Base-by-base conservation (phyloP, 2,888 invertebrate species). In the Deilephila elpenor region DNA sequence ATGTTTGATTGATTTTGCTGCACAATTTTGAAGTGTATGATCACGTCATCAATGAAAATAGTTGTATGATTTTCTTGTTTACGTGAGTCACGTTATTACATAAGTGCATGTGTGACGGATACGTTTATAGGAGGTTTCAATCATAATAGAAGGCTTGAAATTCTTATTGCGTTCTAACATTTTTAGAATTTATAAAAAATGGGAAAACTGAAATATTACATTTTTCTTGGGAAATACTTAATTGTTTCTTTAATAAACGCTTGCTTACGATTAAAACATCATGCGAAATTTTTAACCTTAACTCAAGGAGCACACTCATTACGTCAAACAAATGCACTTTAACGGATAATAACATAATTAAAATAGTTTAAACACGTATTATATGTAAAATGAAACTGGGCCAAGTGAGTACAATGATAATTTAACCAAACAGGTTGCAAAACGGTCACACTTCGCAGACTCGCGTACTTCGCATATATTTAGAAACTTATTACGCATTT, bases 391-490 rank as follows among this genome's bases (percentile, higher is more conserved):
- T 14, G 44, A 73, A 74, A 37, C 17, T n/a, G 77, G 82, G 79
- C 80, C 80, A 78, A 73, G 72, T 74, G 73, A 75, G 77, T 77
- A 79, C 77, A 73, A 78, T 67, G 67, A 44, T 78, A 56, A 56
- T 56, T 56, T 56, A 67, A 17, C 44, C 80, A 81, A 84, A 82
- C 77, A 64, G 71, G 78, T 88, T 88, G 85, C 83, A 83, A 86
- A 87, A 88, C 81, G 82, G 86, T 87, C 83, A 86, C 88, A 88
- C 84, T 86, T 80, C 80, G 84, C 51, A 83, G 82, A 81, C 80
- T 79, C 82, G 53, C 32, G 56, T 70, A 44, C 20, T 61, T 60
- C 25, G 32, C 8, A 29, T 44, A 44, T 60, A 60, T 62, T 53
- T 53, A 72, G 32, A 53, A 72, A 61, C 14, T 61, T 61, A 34